Percentiles rank a stretch among this genome's conserved stretches.
Conservation (phyloP, 1,140 invertebrate species). For the Achroia grisella region DNA sequence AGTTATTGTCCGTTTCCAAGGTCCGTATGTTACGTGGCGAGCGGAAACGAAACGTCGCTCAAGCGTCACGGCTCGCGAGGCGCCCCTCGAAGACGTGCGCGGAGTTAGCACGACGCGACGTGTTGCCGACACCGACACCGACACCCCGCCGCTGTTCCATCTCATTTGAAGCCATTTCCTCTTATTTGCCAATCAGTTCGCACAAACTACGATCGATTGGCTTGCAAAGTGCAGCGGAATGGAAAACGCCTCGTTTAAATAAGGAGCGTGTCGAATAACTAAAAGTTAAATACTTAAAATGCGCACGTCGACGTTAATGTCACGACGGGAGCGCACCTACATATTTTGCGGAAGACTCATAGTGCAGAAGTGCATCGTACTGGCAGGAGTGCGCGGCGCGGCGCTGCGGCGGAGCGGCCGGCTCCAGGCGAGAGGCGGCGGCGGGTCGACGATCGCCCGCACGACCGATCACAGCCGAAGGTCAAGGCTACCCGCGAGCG, state of each 20-base stretch:
- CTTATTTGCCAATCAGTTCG: conserved; percentile 12
- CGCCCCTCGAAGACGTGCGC: conserved; percentile 35
- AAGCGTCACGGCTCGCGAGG: conserved; percentile 54
- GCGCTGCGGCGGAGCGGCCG: conserved; percentile 26
- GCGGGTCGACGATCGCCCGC: conserved; percentile 57
- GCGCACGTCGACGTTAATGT: background rate
- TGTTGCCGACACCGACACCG: conserved; percentile 25
- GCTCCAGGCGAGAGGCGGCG: conserved; percentile 19
- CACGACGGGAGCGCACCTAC: background rate
- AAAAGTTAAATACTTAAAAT: conserved; percentile 2
- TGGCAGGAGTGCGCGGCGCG: background rate
- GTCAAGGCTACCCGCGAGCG: conserved; percentile 47
- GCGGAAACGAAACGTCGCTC: conserved; percentile 34
- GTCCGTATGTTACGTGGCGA: conserved; percentile 31
- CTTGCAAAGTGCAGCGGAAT: background rate
- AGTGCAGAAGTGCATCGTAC: conserved; percentile 16
- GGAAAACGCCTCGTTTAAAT: background rate
- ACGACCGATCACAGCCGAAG: conserved; percentile 61
- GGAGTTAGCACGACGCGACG: conserved; percentile 11
- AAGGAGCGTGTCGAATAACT: background rate
- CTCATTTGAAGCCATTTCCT: conserved; percentile 53
- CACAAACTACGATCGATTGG: background rate
- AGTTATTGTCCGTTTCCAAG: background rate
- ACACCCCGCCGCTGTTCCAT: conserved; percentile 46
- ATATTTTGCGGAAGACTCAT: conserved; percentile 22